Base-by-base conservation (phyloP, 2,888 invertebrate genomes). In the Mystacides longicornis region DNA sequence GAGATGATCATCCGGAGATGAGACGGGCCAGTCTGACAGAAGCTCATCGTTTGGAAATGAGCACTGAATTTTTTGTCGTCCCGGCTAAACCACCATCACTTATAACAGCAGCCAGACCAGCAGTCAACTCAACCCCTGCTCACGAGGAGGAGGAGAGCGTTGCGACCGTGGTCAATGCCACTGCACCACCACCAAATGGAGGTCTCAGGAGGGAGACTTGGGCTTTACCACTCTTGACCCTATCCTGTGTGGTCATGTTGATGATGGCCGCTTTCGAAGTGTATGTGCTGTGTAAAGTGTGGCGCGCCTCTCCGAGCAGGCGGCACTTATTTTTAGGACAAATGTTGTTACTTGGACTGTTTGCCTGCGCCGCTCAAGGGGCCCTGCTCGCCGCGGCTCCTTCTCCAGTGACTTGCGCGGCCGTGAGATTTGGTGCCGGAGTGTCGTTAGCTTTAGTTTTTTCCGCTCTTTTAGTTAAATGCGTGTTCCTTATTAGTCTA, bases 391-490 rank as follows among this genome's bases (percentile, higher is more conserved):
- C 91, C 2, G 85, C 88, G 7, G 81, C 87, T 27, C 91, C 92
- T 47, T 87, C 87, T 51, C 78, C 83, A 51, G 78, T 89, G 55
- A 87, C 89, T 19, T 93, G 93, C 67, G 89, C 88, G 51, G 82
- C 89, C 21, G 85, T 89, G 60, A 81, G 92, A 51, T 85, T 92
- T 64, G 89, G 88, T 43, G 85, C 88, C 45, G 93, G 93, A 51
- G 82, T 89, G 16, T 81, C 91, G 7, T 88, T 90, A 64, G 87
- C 92, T 52, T 80, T 94, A 55, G 89, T 93, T 58, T 95, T 94
- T 71, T 89, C 93, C 42, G 89, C 94, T 0, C 80, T 96, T 50
- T 81, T 96, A 64, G 95, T 95, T 62, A 95, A 96, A 74, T 90
- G 93, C 71, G 92, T 95, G 63, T 94, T 95, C 70, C 81, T 95